Evolutionary conservation across 2,888 invertebrate genomes (phyloP).

Genomic region (Geotrupes spiniger): DNA sequence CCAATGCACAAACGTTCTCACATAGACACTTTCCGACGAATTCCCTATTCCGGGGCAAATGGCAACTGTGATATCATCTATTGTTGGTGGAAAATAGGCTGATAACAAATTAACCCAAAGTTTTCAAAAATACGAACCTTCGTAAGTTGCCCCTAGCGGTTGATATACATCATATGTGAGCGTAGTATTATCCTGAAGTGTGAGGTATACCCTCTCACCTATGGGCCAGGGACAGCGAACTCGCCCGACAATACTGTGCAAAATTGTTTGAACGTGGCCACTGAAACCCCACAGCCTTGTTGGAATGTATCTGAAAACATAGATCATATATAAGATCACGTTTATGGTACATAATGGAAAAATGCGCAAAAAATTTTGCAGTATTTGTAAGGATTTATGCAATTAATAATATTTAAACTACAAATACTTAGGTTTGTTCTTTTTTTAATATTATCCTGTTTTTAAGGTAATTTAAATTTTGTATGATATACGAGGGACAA

Average conservation of each 20-base stretch:
- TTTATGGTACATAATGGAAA: too few relatives aligned
- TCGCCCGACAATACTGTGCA: slow-evolving; percentile 85
- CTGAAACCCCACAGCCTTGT: slow-evolving; percentile 93
- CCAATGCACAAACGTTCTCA: slow-evolving; percentile 88
- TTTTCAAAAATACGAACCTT: slow-evolving; percentile 55
- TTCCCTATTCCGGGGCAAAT: slow-evolving; percentile 93
- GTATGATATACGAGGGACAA: too few relatives aligned
- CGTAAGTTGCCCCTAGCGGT: slow-evolving; percentile 67
- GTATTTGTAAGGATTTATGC: too few relatives aligned
- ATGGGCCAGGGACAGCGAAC: slow-evolving; percentile 87
- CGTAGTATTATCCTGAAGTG: slow-evolving; percentile 80
- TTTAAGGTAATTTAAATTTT: too few relatives aligned
- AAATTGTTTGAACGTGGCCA: slow-evolving; percentile 90
- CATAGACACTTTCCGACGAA: slow-evolving; percentile 91
- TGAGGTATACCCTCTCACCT: slow-evolving; percentile 75
- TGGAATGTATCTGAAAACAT: slow-evolving; percentile 72
- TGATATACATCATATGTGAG: slow-evolving; percentile 91
- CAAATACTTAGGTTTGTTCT: too few relatives aligned
- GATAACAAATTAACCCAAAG: not conserved
- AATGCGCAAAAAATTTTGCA: too few relatives aligned
- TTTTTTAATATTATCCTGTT: too few relatives aligned
- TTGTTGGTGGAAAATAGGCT: not conserved
- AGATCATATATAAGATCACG: too few relatives aligned
- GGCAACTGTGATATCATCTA: slow-evolving; percentile 84
- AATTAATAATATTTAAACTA: too few relatives aligned